Conservation (phyloP, 2,888 invertebrate genomes). For the Sceliomorpha sp. region DNA sequence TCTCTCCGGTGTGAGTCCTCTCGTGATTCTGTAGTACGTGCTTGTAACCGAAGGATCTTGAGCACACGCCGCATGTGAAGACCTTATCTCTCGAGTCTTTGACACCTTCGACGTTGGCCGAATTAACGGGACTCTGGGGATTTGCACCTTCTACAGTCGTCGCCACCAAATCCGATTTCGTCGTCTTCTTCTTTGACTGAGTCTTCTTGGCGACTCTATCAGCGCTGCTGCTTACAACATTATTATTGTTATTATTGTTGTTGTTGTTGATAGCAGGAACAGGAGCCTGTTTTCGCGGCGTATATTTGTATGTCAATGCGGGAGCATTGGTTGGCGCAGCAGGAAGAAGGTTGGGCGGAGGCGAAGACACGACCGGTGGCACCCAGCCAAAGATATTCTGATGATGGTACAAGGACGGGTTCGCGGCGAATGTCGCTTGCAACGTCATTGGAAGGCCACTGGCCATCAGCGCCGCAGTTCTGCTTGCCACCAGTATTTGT, state of each 20-base stretch:
- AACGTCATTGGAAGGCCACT: constrained; percentile 82
- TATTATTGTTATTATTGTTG: constrained; percentile 80
- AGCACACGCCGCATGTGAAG: constrained; percentile 93
- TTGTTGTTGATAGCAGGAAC: constrained; percentile 70
- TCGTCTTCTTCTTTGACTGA: constrained; percentile 81
- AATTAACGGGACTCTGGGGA: constrained; percentile 81
- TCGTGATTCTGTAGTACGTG: constrained; percentile 97
- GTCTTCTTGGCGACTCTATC: constrained; percentile 75
- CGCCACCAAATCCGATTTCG: constrained; percentile 69
- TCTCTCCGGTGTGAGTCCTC: constrained; percentile 96
- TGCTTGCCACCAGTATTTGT: constrained; percentile 81
- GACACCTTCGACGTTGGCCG: constrained; percentile 75
- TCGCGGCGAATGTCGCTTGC: constrained; percentile 82
- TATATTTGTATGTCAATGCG: constrained; percentile 75
- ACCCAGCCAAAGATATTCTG: constrained; percentile 83
- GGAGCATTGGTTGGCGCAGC: constrained; percentile 73
- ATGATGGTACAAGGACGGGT: constrained; percentile 84
- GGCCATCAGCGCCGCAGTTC: constrained; percentile 80
- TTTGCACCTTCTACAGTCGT: constrained; percentile 72
- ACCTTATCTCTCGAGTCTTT: constrained; percentile 86
- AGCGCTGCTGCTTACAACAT: constrained; percentile 80
- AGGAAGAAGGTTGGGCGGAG: constrained; percentile 81
- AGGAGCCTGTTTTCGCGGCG: constrained; percentile 75
- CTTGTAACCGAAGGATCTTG: constrained; percentile 94
- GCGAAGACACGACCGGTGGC: constrained; percentile 81